Base-by-base conservation (phyloP, 2,797 vertebrate genomes). In the Sebastes oblongus region DNA sequence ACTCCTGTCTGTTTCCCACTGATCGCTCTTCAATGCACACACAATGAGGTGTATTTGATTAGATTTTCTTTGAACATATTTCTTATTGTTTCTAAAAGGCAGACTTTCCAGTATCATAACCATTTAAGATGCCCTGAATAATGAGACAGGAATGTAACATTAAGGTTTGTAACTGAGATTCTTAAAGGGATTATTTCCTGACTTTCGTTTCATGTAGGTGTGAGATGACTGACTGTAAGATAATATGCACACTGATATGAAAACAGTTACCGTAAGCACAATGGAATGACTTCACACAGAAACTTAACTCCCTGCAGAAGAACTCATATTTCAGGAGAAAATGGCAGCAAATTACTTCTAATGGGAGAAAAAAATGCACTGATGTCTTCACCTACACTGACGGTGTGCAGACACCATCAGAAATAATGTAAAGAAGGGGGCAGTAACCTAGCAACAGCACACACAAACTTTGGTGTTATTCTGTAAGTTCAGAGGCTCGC, bases 361-460 rank as follows among this genome's bases (percentile, higher is more conserved):
- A 59, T 29, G 22, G 42, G 8, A 52, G 20, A n/a, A 69, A 52
- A 34, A 16, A 18, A 14, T 52, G 46, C 72, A 36, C 11, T 81
- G 77, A 66, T 12, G 3, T 81, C 25, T 65, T 14, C 11, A 39
- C 64, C 32, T 52, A 6, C 58, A 6, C 36, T 78, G 84, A 91
- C 62, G 25, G 67, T 72, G 68, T 66, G 77, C 87, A 89, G 92
- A 83, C 76, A 25, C 20, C 55, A 22, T 58, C 8, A 67, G 46
- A 64, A 79, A 64, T 80, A 83, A 85, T 72, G 75, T 80, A 77
- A 86, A 88, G 79, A 27, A 3, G 69, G 42, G 66, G 82, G 73
- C 29, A 20, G 90, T 90, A 89, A 77, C 92, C 90, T 84, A 93
- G 88, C 90, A 91, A 75, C 88, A 72, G 75, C 81, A 86, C 75